Base-by-base conservation (phyloP, 2,113 vertebrate species). In the Daboia siamensis region DNA sequence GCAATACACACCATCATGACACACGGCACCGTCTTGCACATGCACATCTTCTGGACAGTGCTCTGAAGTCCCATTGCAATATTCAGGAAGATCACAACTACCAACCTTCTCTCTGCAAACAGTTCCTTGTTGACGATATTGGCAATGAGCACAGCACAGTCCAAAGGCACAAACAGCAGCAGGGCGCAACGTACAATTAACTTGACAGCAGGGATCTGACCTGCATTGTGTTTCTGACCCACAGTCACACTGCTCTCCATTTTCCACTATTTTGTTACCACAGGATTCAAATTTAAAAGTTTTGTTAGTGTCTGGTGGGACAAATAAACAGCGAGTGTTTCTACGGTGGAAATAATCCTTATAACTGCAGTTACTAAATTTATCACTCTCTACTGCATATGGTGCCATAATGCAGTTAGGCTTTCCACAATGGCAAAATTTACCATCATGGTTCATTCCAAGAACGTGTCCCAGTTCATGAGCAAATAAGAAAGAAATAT, bases 71-170 rank as follows among this genome's bases (percentile, higher is more conserved):
- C 97, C 96, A 20, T 96, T 97, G 52, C 97, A 98, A 95, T 96
- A 98, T 92, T 98, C 97, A 0, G 97, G 90, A 0, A 98, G 96
- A 61, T 98, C 97, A 64, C 97, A 98, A 46, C 96, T 93, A 13
- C 97, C 96, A 5, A 64, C 96, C 0, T 90, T 92, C 93, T 95
- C 61, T 48, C 98, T 97, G 88, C 97, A 98, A 95, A 96, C 86
- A 0, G 94, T 96, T 8, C 96, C 97, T 4, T 95, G 97, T 0
- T 95, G 93, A 2, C 96, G 94, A 93, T 96, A 98, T 97, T 89
- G 87, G 74, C 93, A 95, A 1, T 92, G 26, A 56, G 52, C 44
- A 52, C 95, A 95, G 59, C 94, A 95, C 2, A 29, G 33, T 13
- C 94, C 94, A 20, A 57, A 87, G 90, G 90, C 92, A 92, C 94